Evolutionary conservation across 2,888 invertebrate genomes (phyloP).

Genomic region (Cyclophora punctaria): DNA sequence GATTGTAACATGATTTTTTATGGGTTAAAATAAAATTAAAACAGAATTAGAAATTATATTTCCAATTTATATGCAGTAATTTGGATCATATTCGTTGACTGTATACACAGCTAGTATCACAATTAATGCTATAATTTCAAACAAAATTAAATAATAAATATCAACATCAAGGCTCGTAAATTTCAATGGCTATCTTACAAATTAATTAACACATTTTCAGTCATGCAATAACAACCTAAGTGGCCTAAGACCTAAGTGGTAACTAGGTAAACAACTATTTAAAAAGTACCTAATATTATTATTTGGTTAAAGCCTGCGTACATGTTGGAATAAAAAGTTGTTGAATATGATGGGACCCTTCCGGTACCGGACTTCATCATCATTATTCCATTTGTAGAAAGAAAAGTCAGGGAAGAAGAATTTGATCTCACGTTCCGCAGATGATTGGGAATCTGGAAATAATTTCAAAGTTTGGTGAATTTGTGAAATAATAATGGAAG

Average conservation of each 20-base stretch:
- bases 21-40: constrained; percentile 32
- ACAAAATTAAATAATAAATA: too few relatives aligned
- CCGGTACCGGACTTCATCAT: constrained; percentile 68
- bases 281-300: background rate
- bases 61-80: constrained; percentile 17
- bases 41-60: constrained; percentile 32
- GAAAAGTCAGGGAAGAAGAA: constrained; percentile 91
- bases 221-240: too few relatives aligned
- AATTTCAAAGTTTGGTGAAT: too few relatives aligned
- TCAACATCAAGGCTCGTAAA: too few relatives aligned
- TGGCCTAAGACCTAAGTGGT: too few relatives aligned
- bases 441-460: constrained; percentile 80
- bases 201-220: too few relatives aligned
- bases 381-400: constrained; percentile 77
- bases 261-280: too few relatives aligned
- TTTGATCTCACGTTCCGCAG: constrained; percentile 84
- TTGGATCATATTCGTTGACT: constrained; percentile 14
- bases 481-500: too few relatives aligned
- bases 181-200: too few relatives aligned
- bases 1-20: constrained; percentile 41
- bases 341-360: constrained; percentile 71
- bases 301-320: constrained; percentile 41
- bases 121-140: background rate
- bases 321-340: constrained; percentile 72
- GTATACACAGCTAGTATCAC: constrained; percentile 7